Evolutionary conservation across 2,113 vertebrate genomes (phyloP).

Genomic region (Onychostruthus taczanowskii): DNA sequence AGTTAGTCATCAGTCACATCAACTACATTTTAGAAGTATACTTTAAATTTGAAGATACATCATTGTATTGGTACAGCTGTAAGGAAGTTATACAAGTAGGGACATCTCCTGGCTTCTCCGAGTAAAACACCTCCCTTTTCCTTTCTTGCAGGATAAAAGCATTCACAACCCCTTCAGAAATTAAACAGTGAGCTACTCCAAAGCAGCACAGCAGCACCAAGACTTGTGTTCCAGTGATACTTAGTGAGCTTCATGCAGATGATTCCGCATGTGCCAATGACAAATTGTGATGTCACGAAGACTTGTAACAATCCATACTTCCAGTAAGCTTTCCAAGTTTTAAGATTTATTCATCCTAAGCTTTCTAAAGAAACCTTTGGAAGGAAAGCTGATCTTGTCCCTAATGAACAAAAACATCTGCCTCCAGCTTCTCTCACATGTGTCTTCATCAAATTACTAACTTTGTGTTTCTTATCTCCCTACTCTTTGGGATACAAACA

Average conservation of each 20-base stretch:
- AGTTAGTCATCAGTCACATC: background rate
- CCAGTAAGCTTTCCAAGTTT: background rate
- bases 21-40: background rate
- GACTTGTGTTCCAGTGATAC: background rate
- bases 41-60: background rate
- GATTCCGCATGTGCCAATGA: background rate
- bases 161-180: background rate
- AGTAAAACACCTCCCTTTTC: background rate
- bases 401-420: background rate
- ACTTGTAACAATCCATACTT: background rate
- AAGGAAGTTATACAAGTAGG: background rate
- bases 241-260: background rate
- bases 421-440: background rate
- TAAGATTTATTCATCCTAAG: background rate
- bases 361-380: background rate
- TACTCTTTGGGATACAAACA: background rate
- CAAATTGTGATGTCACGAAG: background rate
- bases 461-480: background rate
- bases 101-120: background rate
- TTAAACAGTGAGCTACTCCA: background rate
- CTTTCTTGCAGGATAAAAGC: background rate
- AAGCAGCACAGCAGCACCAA: background rate
- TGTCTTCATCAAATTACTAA: background rate
- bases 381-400: background rate
- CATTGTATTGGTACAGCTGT: background rate